Base-by-base conservation (phyloP, 2,888 invertebrate species). In the Doris montereyensis region DNA sequence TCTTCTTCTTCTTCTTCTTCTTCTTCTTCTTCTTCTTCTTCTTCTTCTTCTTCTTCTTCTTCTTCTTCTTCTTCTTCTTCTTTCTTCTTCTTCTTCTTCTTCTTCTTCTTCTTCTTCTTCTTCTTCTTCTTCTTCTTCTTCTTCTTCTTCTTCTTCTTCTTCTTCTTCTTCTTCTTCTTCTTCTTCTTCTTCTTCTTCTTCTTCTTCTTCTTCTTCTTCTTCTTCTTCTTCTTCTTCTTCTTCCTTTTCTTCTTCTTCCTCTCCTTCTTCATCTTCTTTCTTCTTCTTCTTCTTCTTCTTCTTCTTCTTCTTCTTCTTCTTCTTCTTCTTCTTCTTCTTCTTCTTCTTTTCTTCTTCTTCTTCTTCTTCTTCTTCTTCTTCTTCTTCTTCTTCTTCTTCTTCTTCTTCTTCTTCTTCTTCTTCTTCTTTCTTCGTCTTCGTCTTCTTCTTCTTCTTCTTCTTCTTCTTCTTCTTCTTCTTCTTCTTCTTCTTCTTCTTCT, bases 241-340 rank as follows among this genome's bases (percentile, higher is more conserved):
- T 13, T 26, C 17, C 67, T 4, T 4, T 13, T 26, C 28, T n/a
- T 70, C 34, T 5, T 74, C 60, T 1, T 57, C 60, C 10, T 74
- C 60, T 21, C 60, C 60, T 21, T 58, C 60, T 8, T 74, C 60
- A 17, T 62, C 35, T 2, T 75, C 35, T 34, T 75, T 2, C 75
- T 75, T 2, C 65, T 75, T 62, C 75, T 75, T 62, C 75, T 75
- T 62, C 74, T 74, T 74, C 57, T 74, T 74, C 58, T 74, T 74
- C 74, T 74, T 74, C 74, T 74, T 74, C 74, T 74, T 74, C 58
- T 74, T 74, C 74, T 74, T 71, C 71, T 71, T 71, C 67, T 67
- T 71, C 71, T 71, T 71, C 71, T 71, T 71, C 71, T 71, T 71
- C 71, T 71, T 71, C 71, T 71, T 71, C 71, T 71, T 71, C 71